Evolutionary conservation across 1,140 invertebrate species (phyloP), one percentile per base, ranked within the genome.

Genomic region (Bombus breviceps): DNA sequence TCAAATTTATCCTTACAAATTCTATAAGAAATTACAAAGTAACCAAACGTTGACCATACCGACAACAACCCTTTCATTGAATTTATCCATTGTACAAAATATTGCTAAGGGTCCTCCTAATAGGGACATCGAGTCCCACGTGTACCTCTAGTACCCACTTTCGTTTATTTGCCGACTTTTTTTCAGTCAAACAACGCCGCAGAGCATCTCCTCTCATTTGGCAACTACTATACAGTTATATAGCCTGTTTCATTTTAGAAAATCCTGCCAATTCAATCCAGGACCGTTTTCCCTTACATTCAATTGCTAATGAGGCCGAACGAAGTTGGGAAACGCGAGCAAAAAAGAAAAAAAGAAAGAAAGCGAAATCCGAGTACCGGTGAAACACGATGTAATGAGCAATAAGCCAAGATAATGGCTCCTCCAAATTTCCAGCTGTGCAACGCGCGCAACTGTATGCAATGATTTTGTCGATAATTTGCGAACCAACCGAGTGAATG

Each of bases 401-500:
- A 74, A 81, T 85, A 81, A 85, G 78, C 69, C 69, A 34, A 43
- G 77, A 53, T 85, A 81, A 85, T 85, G 77, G 69, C 34, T 57
- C 9, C 57, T 32, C 15, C 57, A 77, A 81, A 85, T 85, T 41
- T 72, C 34, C 34, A 66, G 57, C 68, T 28, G 57, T 28, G 22
- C 77, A 81, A 57, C 71, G 78, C 47, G 66, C 43, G 71, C 69
- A 85, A 74, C 83, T 81, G 71, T 81, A 47, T 68, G 71, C 83
- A 73, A 47, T 47, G 77, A 85, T 85, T 81, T 73, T 32, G 43
- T 76, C 73, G 81, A 86, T 86, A 89, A 83, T 87, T 78, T 66
- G 59, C 32, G 41, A 73, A 10, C 28, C 37, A 18, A 1, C n/a
- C 32, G 75, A 83, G 59, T 62, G 74, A 85, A 78, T 85, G 37